These are phyloP conservation scores for Microtus agrestis DNA, from an alignment of 2,797 vertebrate genomes.

Conservation along the genomic window DNA sequence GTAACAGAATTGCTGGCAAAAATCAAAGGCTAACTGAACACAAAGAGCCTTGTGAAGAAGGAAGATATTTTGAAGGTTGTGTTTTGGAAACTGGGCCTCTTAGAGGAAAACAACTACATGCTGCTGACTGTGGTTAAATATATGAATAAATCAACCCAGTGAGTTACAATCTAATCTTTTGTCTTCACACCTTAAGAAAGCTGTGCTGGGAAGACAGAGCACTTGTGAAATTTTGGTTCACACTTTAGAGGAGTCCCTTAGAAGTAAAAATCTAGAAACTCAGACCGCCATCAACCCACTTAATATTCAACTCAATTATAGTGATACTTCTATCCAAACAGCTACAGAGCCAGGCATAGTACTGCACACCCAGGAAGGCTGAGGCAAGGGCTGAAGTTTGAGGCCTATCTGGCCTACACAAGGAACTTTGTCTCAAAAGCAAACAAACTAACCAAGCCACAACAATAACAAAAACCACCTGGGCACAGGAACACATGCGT, in stretches of 20 bases:
- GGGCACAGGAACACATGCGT: background rate
- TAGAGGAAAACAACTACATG: constrained; percentile 72
- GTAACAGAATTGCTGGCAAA: background rate
- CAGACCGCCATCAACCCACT: background rate
- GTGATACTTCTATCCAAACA: constrained; percentile 55
- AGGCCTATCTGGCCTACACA: background rate
- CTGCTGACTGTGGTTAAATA: constrained; percentile 73
- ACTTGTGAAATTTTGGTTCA: constrained; percentile 51
- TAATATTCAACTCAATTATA: constrained; percentile 26
- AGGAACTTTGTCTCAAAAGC: background rate
- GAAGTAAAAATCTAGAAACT: constrained; percentile 44
- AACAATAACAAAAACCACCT: background rate
- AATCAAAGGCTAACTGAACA: constrained; percentile 59
- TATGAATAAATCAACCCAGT: constrained; percentile 67
- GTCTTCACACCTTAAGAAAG: constrained; percentile 68
- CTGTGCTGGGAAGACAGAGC: background rate
- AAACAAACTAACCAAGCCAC: background rate
- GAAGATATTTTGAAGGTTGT: constrained; percentile 66
- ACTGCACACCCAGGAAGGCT: background rate
- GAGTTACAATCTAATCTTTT: constrained; percentile 71
- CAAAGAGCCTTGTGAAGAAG: constrained; percentile 55
- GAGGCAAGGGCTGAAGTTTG: background rate
- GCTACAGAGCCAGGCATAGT: background rate
- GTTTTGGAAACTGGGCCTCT: constrained; percentile 69
- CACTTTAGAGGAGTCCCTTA: constrained; percentile 37